These are phyloP conservation scores for Arctopsyche grandis DNA, from an alignment of 1,140 invertebrate species.

Conservation along the genomic window DNA sequence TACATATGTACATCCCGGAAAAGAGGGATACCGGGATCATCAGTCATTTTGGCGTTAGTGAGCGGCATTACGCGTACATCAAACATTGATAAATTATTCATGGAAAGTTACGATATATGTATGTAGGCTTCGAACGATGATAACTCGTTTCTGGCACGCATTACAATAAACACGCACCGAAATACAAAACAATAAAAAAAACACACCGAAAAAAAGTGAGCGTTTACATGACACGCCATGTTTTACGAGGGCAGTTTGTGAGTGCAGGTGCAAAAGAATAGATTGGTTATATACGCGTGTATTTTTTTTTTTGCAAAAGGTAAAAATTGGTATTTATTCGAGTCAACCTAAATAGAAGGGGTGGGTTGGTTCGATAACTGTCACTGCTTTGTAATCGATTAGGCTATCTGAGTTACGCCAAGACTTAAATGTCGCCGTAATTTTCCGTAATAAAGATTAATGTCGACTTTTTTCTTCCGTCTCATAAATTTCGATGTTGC, in stretches of 20 bases:
- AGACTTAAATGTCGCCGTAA: conserved; percentile 13
- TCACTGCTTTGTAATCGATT: conserved; percentile 30
- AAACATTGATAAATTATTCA: conserved; percentile 5
- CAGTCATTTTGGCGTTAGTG: not conserved
- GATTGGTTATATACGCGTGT: not conserved
- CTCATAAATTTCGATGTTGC: conserved; percentile 5
- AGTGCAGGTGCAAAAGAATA: not conserved
- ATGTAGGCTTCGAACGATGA: not conserved
- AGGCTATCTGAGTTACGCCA: conserved; percentile 1
- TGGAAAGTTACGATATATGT: not conserved
- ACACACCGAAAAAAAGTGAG: too few species aligned
- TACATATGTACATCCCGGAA: not conserved
- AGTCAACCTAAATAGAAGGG: not conserved
- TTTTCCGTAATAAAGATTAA: conserved; percentile 26
- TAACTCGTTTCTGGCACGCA: not conserved
- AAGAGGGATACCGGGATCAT: not conserved
- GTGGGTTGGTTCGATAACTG: conserved; percentile 3
- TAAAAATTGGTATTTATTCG: too few species aligned
- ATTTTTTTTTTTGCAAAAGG: not conserved
- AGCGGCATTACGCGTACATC: not conserved
- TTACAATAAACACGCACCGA: not conserved
- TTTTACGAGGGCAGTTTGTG: too few species aligned
- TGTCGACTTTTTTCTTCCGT: conserved; percentile 26
- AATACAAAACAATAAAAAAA: too few species aligned
- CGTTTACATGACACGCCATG: too few species aligned